Base-by-base conservation (phyloP, 2,797 vertebrate species). In the Vespertilio murinus region DNA sequence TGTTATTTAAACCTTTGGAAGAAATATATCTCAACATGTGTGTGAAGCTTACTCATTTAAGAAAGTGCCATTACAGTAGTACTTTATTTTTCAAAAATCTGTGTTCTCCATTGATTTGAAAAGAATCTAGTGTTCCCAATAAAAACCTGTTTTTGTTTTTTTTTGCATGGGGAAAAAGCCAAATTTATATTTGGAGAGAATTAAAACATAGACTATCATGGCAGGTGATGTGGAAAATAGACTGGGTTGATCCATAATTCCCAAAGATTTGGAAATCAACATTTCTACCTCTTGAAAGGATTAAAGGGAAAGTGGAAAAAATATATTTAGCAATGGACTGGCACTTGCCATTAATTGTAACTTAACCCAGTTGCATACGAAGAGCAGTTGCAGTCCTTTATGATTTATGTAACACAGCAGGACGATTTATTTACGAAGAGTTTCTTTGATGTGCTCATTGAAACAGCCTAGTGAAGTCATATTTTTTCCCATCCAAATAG, bases 341-440 rank as follows among this genome's bases (percentile, higher is more conserved):
- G 38, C 45, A 93, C 93, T 95, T 90, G 45, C 52, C 81, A 71
- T 94, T 96, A 94, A 94, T 95, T 94, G 73, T 93, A 94, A 81
- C 69, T 96, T 95, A 97, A 89, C 89, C 86, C 78, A 95, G 54
- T 95, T 97, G 91, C 94, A 95, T 95, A 94, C 22, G 81, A 97
- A 85, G 70, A 95, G 89, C n/a, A 20, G 80, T 94, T 91, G 71
- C 7, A 91, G 74, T 90, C 77, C 75, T 95, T 97, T 71, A 91
- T 93, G 73, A 86, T 96, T 97, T 96, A 95, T 86, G 61, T 87
- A 96, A 94, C 77, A 94, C 80, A 93, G 52, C 47, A 52, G 65
- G 84, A 96, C 94, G 47, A 96, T 94, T 96, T 97, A 96, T 97
- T 97, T 96, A 94, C 95, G 94, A 96, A 93, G 83, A 93, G 40